Base-by-base conservation (phyloP, 2,113 vertebrate genomes). In the Rhagologus leucostigma region DNA sequence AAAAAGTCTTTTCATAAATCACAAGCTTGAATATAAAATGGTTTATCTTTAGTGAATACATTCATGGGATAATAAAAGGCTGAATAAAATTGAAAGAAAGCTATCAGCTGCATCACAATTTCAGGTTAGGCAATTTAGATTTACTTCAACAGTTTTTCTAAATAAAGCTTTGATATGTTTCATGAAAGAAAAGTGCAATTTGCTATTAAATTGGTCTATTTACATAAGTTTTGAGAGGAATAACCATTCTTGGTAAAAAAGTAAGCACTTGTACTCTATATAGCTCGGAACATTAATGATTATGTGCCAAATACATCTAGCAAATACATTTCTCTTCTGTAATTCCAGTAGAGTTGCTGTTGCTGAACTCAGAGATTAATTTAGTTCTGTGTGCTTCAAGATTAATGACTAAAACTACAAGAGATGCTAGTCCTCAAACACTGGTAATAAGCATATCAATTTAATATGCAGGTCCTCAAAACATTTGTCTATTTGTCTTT, bases 41-140 rank as follows among this genome's bases (percentile, higher is more conserved):
- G 37, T 74, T 91, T 81, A 35, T 92, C 56, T 93, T 85, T 78
- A 85, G 84, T 83, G 75, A 84, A 92, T 89, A 74, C 52, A 83
- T 95, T 94, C 70, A 92, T 42, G 27, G 29, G 44, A 71, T 74
- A 84, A 93, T 79, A 87, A 84, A 90, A 77, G 41, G 23, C 59
- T 91, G 81, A 89, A 85, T 77, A 89, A 92, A 96, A 91, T 21
- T 73, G 80, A 93, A 94, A 94, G 79, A 16, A 95, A 96, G 41
- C 35, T 82, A 87, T 95, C 93, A 92, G 49, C 37, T 64, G 32
- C 62, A 82, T 93, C 79, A 80, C 68, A 91, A 52, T 94, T 95
- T 96, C 91, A 95, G 74, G 79, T 94, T 89, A 94, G 79, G 47
- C 56, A 94, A 91, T 93, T 92, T 93, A 85, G 78, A 84, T 89